These are phyloP conservation scores for Protonemura montana DNA, from an alignment of 2,888 invertebrate genomes.

Conservation along the genomic window DNA sequence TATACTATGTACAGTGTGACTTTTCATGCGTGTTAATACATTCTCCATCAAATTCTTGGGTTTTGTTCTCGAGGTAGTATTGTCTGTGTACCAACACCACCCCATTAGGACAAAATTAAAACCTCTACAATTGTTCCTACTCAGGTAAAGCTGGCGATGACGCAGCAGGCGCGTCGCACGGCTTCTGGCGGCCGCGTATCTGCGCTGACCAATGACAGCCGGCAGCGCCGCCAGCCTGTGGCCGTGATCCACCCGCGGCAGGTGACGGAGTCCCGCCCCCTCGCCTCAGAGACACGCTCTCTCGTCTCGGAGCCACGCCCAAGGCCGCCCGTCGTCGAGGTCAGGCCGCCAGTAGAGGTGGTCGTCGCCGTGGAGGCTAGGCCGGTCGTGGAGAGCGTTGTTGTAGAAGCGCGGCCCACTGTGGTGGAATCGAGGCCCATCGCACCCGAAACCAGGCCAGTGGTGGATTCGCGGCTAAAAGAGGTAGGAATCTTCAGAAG, in stretches of 20 bases:
- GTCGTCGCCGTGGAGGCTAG: neutral
- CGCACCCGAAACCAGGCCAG: too few relatives aligned
- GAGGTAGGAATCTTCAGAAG: too few relatives aligned
- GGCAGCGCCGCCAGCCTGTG: slow-evolving; percentile 48
- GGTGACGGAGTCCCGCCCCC: slow-evolving; percentile 47
- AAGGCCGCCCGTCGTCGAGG: neutral
- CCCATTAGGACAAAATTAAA: too few relatives aligned
- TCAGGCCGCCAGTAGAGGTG: neutral
- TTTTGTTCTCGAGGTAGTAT: too few relatives aligned
- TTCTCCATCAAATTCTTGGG: too few relatives aligned
- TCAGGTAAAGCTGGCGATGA: slow-evolving; percentile 58
- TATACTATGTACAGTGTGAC: too few relatives aligned
- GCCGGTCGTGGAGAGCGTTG: neutral
- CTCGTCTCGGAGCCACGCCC: neutral
- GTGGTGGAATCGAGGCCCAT: neutral
- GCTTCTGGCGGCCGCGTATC: slow-evolving; percentile 48
- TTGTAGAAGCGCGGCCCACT: neutral
- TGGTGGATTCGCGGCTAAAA: too few relatives aligned
- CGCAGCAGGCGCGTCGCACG: slow-evolving; percentile 54
- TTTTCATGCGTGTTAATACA: too few relatives aligned
- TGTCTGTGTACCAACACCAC: too few relatives aligned
- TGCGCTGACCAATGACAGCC: slow-evolving; percentile 42
- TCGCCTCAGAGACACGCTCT: neutral
- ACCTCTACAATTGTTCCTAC: too few relatives aligned
- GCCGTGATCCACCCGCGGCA: slow-evolving; percentile 51